Evolutionary conservation across 1,140 invertebrate species (phyloP), one percentile per base, ranked within the genome.

Genomic region (Physella acuta): DNA sequence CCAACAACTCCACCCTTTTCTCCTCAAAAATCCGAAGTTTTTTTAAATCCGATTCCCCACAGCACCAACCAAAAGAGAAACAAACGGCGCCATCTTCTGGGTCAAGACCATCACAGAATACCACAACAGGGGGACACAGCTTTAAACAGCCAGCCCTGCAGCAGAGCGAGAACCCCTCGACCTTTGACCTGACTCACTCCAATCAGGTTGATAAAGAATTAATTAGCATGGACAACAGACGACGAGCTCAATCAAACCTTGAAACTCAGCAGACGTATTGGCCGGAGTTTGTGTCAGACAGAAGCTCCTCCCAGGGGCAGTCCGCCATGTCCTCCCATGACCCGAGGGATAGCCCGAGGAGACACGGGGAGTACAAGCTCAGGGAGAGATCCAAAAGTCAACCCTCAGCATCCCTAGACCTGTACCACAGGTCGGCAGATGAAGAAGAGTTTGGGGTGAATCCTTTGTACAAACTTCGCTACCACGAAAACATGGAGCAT

Each of bases 361-460:
- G 61, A 44, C 20, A 28, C 4, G 61, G 8, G 33, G 61, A 16
- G 61, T 5, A 63, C 17, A 44, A 20, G 33, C 3, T 3, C 8
- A 5, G 61, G 28, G 34, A 63, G 33, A 63, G 61, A 26, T 63
- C 61, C n/a, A 14, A 49, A 26, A 63, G 61, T 63, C 61, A 63
- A 37, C 61, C 61, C 8, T 31, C 33, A 20, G 34, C 26, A 24
- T 28, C 58, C 3, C 4, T 14, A 34, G 3, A 8, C 8, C 8
- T 44, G 39, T 44, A 44, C 20, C 39, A 20, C 8, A 8, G 20
- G 39, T 16, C 8, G 16, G 53, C 53, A n/a, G 58, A 60, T 30
- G 58, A 30, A 30, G 26, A 60, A 3, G 31, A 11, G 26, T 8
- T 8, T 4, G 58, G 33, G 4, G 16, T 63, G 14, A 63, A 63